Evolutionary conservation across 2,113 vertebrate species (phyloP).

Genomic region (Danionella cerebrum): DNA sequence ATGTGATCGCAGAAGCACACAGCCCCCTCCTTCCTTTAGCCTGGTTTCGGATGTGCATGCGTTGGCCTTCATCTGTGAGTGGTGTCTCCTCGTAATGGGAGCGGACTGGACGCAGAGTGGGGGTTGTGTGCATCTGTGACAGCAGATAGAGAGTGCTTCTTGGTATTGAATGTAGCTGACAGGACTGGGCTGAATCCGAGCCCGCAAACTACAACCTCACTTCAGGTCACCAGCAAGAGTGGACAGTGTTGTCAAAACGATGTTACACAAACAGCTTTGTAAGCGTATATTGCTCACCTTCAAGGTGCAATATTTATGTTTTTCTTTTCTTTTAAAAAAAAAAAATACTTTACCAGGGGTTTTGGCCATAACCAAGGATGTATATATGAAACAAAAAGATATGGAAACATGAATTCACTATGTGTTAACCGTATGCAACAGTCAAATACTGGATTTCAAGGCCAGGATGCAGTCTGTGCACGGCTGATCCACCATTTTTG

Average conservation of each 20-base stretch:
- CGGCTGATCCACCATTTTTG: constrained; percentile 48
- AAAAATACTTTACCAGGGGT: constrained; percentile 36
- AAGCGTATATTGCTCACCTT: constrained; percentile 61
- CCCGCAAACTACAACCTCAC: constrained; percentile 62
- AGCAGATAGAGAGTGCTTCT: constrained; percentile 58
- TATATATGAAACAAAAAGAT: constrained; percentile 55
- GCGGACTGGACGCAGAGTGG: constrained; percentile 31
- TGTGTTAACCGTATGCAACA: constrained; percentile 50
- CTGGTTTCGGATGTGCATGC: not conserved
- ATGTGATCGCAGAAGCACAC: constrained; percentile 49
- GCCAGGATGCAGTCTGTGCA: constrained; percentile 25
- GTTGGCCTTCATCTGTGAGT: not conserved
- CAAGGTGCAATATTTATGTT: constrained; percentile 64
- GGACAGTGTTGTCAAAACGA: constrained; percentile 58
- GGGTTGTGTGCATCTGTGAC: constrained; percentile 44
- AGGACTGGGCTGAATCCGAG: constrained; percentile 57
- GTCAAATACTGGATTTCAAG: constrained; percentile 44
- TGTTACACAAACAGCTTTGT: constrained; percentile 57
- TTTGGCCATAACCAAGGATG: constrained; percentile 66
- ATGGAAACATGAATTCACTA: constrained; percentile 30
- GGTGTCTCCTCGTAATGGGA: not conserved
- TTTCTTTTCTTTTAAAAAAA: constrained; percentile 35
- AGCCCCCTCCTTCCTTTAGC: constrained; percentile 28
- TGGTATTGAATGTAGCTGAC: constrained; percentile 76
- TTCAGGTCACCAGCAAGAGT: constrained; percentile 72